Evolutionary conservation across 2,797 vertebrate species (phyloP).

Genomic region (Lemur catta): DNA sequence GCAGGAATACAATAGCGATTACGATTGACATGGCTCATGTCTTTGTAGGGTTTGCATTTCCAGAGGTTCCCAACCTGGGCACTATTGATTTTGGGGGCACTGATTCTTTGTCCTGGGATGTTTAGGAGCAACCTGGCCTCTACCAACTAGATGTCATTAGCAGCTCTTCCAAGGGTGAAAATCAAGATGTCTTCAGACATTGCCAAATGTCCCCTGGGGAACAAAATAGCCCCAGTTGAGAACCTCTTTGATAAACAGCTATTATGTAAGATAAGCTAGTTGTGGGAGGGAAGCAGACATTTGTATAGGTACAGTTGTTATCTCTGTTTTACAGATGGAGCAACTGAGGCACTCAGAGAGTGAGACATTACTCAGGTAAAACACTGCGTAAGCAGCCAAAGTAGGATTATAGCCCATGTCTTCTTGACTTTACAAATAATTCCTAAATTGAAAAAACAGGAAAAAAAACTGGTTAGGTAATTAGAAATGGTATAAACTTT

Average conservation of each 20-base stretch:
- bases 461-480: background rate
- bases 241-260: background rate
- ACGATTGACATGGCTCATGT: background rate
- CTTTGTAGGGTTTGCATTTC: background rate
- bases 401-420: background rate
- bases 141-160: slow-evolving; percentile 31
- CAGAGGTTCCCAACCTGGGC: background rate
- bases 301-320: background rate
- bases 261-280: background rate
- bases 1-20: background rate
- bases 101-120: background rate
- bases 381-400: background rate
- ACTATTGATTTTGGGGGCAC: background rate
- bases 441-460: background rate
- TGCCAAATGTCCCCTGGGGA: background rate
- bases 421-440: background rate
- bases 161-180: background rate
- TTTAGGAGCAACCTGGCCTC: background rate
- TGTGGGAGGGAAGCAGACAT: background rate
- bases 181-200: background rate
- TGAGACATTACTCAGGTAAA: background rate
- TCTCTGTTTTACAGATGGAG: background rate
- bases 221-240: background rate
- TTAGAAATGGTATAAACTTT: background rate
- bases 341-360: background rate